These are phyloP conservation scores for Mastomys coucha DNA, from an alignment of 2,113 vertebrate species.

Conservation along the genomic window DNA sequence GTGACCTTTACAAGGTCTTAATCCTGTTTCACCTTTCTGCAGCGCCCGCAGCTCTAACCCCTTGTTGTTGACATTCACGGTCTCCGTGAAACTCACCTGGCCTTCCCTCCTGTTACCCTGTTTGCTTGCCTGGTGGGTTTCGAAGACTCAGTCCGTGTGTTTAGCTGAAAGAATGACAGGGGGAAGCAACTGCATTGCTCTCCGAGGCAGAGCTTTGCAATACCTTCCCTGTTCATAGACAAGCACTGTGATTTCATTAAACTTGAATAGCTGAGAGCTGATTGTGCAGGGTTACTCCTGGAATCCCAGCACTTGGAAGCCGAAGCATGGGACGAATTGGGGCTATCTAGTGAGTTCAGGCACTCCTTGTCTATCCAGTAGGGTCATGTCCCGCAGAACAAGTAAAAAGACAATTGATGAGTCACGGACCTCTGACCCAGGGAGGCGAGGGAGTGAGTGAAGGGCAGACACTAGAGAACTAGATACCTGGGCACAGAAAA, in stretches of 20 bases:
- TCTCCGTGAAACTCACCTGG: not conserved
- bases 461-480: not conserved
- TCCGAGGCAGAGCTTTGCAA: not conserved
- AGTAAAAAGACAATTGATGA: not conserved
- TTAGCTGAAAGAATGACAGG: conserved; percentile 32
- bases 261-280: conserved; percentile 23
- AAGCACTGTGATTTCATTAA: conserved; percentile 10
- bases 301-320: too few species aligned
- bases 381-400: not conserved
- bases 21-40: not conserved
- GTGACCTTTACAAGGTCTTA: not conserved
- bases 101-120: not conserved
- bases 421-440: not conserved
- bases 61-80: not conserved
- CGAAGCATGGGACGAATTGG: too few species aligned
- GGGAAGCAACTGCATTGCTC: not conserved
- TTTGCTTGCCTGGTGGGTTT: conserved; percentile 33
- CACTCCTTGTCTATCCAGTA: not conserved
- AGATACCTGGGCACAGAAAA: not conserved
- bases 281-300: too few species aligned
- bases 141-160: conserved; percentile 4
- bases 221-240: not conserved
- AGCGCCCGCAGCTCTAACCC: not conserved
- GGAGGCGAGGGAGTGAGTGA: accelerated
- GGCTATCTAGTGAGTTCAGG: not conserved